A percentile compares a stretch with the other conserved stretches of the same genome.
phyloP scores from a whole-genome alignment of 2,888 invertebrate genomes.

The Drosophila barbarae region DNA sequence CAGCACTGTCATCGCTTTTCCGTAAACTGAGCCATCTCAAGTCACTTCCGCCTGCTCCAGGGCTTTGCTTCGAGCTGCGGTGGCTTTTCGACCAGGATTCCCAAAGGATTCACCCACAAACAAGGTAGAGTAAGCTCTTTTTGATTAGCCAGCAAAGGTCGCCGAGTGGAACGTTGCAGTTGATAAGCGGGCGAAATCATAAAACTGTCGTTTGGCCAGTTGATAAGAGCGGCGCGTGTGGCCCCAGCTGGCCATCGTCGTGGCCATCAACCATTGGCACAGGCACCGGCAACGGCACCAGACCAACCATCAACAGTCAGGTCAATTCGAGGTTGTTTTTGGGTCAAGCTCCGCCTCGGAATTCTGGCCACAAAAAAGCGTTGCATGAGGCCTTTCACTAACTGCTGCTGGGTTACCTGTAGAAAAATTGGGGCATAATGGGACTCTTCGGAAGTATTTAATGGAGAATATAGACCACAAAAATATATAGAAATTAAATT shows the following conservation, averaged over 20 bases:
- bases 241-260: conserved; percentile 24
- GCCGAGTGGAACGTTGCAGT: conserved; percentile 27
- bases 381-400: not conserved
- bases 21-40: conserved; percentile 59
- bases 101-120: conserved; percentile 49
- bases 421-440: not conserved
- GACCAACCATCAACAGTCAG: conserved; percentile 4
- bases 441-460: not conserved
- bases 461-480: not conserved
- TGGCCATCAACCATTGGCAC: not conserved
- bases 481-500: not conserved
- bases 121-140: conserved; percentile 53
- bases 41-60: conserved; percentile 51
- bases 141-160: conserved; percentile 55
- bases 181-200: conserved; percentile 40
- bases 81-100: conserved; percentile 13
- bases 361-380: conserved; percentile 9
- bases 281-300: not conserved
- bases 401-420: conserved; percentile 5
- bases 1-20: conserved; percentile 10
- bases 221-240: conserved; percentile 51
- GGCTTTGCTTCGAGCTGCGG: conserved; percentile 13
- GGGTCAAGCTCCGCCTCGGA: conserved; percentile 25
- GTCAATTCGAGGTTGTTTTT: conserved; percentile 24
- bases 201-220: conserved; percentile 54